A percentile compares a stretch with the other conserved stretches of the same genome.
Conservation (phyloP, 2,797 vertebrate species). For the Sarcoramphus papa region DNA sequence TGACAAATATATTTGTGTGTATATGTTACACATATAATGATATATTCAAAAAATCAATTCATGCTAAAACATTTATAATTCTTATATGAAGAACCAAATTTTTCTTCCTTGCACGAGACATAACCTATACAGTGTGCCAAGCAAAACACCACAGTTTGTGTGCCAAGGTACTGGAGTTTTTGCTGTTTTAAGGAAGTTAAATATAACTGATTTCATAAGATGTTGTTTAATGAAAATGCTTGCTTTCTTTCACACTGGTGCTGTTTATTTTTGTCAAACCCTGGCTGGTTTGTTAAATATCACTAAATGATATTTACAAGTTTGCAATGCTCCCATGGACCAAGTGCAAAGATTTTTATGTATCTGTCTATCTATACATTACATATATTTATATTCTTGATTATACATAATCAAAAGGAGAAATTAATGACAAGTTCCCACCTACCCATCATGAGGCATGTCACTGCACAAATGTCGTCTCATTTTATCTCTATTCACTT, state of each 20-base stretch:
- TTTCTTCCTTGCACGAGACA: background rate
- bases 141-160: background rate
- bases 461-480: background rate
- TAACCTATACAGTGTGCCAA: background rate
- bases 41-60: background rate
- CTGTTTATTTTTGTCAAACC: conserved; percentile 53
- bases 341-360: conserved; percentile 35
- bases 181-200: conserved; percentile 5
- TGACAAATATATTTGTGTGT: background rate
- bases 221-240: conserved; percentile 47
- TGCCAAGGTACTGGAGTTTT: conserved; percentile 1
- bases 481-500: background rate
- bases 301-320: conserved; percentile 63
- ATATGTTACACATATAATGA: background rate
- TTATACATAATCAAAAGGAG: conserved; percentile 13
- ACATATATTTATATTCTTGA: background rate
- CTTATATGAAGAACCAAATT: background rate
- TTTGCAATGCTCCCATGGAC: conserved; percentile 31
- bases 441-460: background rate
- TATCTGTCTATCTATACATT: background rate
- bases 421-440: conserved; percentile 44
- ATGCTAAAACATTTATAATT: background rate
- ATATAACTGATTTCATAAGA: conserved; percentile 39
- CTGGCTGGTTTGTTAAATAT: conserved; percentile 57
- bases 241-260: conserved; percentile 29